Conservation (phyloP, 2,113 vertebrate species). For the Paradoxurus hermaphroditus region DNA sequence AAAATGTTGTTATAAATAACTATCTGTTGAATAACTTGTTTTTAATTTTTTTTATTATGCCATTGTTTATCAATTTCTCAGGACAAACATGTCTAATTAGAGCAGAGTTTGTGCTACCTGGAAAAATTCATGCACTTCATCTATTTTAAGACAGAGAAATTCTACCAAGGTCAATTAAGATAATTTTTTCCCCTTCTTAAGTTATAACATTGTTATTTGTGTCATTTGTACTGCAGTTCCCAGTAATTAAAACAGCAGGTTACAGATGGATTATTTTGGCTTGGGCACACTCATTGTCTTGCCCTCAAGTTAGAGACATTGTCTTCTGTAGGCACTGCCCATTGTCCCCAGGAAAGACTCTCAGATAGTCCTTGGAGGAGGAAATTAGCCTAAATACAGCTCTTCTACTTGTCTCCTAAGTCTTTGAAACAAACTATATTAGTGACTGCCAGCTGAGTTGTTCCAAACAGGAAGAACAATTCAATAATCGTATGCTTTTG, state of each 20-base stretch:
- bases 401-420: conserved; percentile 28
- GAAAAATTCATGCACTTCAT: neutral
- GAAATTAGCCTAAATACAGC: conserved; percentile 43
- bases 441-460: neutral
- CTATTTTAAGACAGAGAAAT: neutral
- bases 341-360: neutral
- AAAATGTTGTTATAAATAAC: neutral
- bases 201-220: neutral
- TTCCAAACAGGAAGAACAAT: conserved; percentile 22
- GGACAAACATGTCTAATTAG: neutral
- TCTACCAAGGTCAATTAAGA: conserved; percentile 45
- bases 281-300: neutral
- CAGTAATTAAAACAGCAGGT: conserved; percentile 67
- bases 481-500: conserved; percentile 36
- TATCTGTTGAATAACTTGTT: neutral
- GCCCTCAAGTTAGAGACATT: conserved; percentile 27
- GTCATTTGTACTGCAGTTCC: conserved; percentile 32
- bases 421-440: conserved; percentile 24
- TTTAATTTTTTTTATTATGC: neutral
- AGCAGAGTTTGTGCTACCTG: neutral
- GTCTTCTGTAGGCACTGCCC: neutral
- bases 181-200: neutral
- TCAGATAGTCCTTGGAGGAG: conserved; percentile 37
- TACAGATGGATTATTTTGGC: conserved; percentile 42
- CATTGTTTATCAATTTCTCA: neutral